Base-by-base conservation (phyloP, 2,797 vertebrate species). In the Lindbergichthys nudifrons region DNA sequence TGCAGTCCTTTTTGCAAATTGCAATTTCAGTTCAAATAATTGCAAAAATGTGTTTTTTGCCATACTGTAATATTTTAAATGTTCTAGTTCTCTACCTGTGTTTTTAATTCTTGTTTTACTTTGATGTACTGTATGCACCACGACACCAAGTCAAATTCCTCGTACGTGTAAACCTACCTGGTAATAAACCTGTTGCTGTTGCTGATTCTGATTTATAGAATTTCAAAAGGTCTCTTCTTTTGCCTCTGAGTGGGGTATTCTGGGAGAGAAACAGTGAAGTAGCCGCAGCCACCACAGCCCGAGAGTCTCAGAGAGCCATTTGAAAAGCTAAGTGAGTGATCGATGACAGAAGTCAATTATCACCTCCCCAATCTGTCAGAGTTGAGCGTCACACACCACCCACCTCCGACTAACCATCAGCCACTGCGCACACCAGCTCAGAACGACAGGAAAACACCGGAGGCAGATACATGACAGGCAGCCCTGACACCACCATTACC, bases 321-420 rank as follows among this genome's bases (percentile, higher is more conserved):
- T 83, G 80, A 92, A 81, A 83, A 89, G 75, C 89, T 81, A 79
- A 81, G 81, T 84, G 86, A 90, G 87, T 82, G 88, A 93, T 92
- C 85, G 85, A 91, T 92, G 92, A 91, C 88, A 92, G 79, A 88
- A 93, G 87, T 93, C 91, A 91, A 92, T 93, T 93, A 92, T 92
- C 92, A 89, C 86, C 88, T 90, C 43, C 61, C 63, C 11, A 66
- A 88, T 87, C 84, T 88, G 89, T 88, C 83, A 81, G 83, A 77
- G 82, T 71, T 5, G 71, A 86, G 75, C 62, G n/a, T 66, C 82
- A 23, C 80, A 77, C 84, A 69, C 75, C 80, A 18, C 75, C 83
- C 82, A 81, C 76, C 64, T 78, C 83, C 56, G 65, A 84, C 68
- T 82, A 73, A 65, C 76, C 64, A 80, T 53, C 74, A 77, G 76